Conservation (phyloP, 2,113 vertebrate genomes). For the human (Homo sapiens) region GRCh38 chr1:92956001-92956500, state of each 20-base stretch:
- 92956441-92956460: neutral
- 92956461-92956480: neutral
- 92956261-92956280: neutral
- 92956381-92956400: constrained; percentile 20
- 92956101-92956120: neutral
- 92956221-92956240: neutral
- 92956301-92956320: neutral
- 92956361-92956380: neutral
- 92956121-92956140: neutral
- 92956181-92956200: neutral
- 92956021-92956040: neutral
- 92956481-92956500: neutral
- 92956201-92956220: neutral
- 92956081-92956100: neutral
- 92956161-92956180: neutral
- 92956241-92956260: neutral
- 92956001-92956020: neutral
- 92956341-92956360: constrained; percentile 16
- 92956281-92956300: neutral
- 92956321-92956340: neutral
- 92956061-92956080: neutral
- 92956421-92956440: constrained; percentile 3
- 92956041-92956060: neutral
- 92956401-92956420: constrained; percentile 30
- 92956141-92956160: neutral